Conservation (phyloP, 2,888 invertebrate genomes). For the Noctua comes region DNA sequence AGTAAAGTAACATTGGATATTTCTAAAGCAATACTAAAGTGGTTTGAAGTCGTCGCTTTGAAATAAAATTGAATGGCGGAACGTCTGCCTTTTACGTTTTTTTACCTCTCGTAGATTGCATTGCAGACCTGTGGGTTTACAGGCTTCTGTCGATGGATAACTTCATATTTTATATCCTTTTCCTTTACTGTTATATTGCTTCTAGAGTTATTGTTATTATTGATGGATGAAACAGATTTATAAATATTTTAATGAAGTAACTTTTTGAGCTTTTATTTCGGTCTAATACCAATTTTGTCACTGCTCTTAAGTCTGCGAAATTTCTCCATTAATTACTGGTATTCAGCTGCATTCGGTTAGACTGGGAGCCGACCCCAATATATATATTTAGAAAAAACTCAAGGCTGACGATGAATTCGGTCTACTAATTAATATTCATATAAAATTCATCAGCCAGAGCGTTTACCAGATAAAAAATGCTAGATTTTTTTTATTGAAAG, state of each 20-base stretch:
- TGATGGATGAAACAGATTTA: neutral
- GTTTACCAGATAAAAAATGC: neutral
- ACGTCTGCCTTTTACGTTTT: slow-evolving; percentile 41
- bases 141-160: slow-evolving; percentile 31
- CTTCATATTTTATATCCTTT: slow-evolving; percentile 20
- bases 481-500: neutral
- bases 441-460: neutral
- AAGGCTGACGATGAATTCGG: neutral
- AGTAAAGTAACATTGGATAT: slow-evolving; percentile 42
- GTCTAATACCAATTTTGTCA: neutral
- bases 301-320: neutral
- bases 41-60: slow-evolving; percentile 55
- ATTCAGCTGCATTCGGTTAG: neutral
- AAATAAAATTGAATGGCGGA: slow-evolving; percentile 66
- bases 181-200: neutral
- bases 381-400: neutral
- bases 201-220: neutral
- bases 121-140: slow-evolving; percentile 40
- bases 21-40: slow-evolving; percentile 58
- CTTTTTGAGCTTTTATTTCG: neutral
- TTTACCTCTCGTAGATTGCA: slow-evolving; percentile 59
- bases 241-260: neutral
- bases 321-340: neutral
- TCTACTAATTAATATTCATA: neutral
- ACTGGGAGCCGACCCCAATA: neutral